Evolutionary conservation across 2,888 invertebrate species (phyloP).

Genomic region (Bembecia ichneumoniformis): DNA sequence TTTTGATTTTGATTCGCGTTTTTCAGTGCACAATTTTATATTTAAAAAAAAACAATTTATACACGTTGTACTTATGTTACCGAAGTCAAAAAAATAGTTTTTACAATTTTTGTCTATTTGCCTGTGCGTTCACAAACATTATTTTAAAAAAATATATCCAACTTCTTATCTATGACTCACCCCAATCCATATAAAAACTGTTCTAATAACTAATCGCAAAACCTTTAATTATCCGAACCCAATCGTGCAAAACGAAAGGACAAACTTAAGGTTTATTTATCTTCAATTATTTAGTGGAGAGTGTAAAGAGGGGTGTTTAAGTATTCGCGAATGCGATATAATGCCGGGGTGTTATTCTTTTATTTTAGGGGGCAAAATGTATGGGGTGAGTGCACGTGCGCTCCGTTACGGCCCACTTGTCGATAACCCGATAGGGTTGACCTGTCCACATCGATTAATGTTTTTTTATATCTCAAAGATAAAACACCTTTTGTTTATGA

Average conservation of each 20-base stretch:
- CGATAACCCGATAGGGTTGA: constrained; percentile 46
- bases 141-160: too few relatives aligned
- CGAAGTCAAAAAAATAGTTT: too few relatives aligned
- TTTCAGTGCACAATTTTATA: too few relatives aligned
- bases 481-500: not conserved
- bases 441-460: constrained; percentile 34
- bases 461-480: not conserved
- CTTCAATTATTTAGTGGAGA: constrained; percentile 48
- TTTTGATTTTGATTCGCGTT: too few relatives aligned
- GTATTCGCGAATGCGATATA: constrained; percentile 48
- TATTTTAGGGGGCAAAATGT: constrained; percentile 13
- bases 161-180: too few relatives aligned
- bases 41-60: too few relatives aligned
- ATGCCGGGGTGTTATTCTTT: constrained; percentile 40
- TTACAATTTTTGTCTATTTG: too few relatives aligned
- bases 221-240: constrained; percentile 22
- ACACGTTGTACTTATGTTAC: too few relatives aligned
- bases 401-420: constrained; percentile 37
- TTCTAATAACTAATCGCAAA: constrained; percentile 9
- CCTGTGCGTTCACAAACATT: too few relatives aligned
- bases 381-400: constrained; percentile 50
- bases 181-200: too few relatives aligned
- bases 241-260: constrained; percentile 21
- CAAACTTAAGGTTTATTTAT: constrained; percentile 55
- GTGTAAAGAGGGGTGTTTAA: constrained; percentile 29